phyloP scores from a whole-genome alignment of 2,888 invertebrate species.

The Heteropelma amictum region DNA sequence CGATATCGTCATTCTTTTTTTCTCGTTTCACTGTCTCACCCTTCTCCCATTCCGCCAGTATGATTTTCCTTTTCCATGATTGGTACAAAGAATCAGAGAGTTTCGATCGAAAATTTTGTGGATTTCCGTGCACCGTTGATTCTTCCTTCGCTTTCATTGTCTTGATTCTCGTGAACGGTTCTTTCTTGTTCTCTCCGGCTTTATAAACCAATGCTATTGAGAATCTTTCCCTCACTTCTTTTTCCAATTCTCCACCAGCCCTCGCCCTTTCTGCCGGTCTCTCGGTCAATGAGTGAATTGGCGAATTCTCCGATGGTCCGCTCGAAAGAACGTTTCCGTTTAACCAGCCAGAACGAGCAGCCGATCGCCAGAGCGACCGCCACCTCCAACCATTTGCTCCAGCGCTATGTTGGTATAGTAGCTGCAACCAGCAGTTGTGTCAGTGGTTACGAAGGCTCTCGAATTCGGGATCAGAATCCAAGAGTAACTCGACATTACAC shows the following conservation, averaged over 20 bases:
- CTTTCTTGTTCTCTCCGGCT: conserved; percentile 29
- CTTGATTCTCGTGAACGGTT: conserved; percentile 9
- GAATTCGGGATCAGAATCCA: conserved; percentile 35
- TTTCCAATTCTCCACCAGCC: neutral
- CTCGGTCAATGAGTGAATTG: conserved; percentile 50
- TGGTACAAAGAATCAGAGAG: conserved; percentile 27
- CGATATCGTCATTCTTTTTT: neutral
- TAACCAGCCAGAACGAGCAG: conserved; percentile 46
- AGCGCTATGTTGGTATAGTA: conserved; percentile 1
- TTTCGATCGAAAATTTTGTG: conserved; percentile 45
- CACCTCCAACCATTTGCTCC: conserved; percentile 29
- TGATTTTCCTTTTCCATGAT: conserved; percentile 27
- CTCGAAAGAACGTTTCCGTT: conserved; percentile 33
- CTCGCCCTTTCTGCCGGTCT: conserved; percentile 19
- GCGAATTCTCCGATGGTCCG: conserved; percentile 30
- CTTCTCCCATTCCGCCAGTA: conserved; percentile 6
- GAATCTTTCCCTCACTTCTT: conserved; percentile 16
- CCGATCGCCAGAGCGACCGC: conserved; percentile 36
- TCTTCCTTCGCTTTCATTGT: neutral
- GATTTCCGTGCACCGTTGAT: conserved; percentile 46
- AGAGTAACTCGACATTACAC: conserved; percentile 60
- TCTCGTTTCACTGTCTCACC: neutral
- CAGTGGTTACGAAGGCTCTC: conserved; percentile 29
- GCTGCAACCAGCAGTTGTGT: conserved; percentile 31
- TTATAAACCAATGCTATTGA: conserved; percentile 1